phyloP scores from a whole-genome alignment of 2,113 vertebrate genomes.

The Donacobius atricapilla region DNA sequence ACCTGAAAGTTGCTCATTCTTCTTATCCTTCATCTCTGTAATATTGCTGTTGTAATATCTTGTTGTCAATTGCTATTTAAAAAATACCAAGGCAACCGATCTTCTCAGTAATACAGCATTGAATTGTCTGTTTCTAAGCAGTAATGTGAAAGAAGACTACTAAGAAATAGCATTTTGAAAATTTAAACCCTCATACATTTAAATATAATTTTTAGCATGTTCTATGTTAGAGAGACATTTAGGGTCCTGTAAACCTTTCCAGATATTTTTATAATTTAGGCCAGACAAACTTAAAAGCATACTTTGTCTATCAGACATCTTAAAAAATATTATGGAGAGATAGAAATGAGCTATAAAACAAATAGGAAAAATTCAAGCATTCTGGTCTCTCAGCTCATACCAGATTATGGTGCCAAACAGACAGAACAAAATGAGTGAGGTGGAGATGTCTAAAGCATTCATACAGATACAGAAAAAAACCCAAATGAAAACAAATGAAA shows the following conservation, averaged over 20 bases:
- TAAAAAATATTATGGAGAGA: neutral
- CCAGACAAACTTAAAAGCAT: neutral
- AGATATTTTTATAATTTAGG: neutral
- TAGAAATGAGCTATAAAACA: neutral
- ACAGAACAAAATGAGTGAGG: neutral
- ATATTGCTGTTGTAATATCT: neutral
- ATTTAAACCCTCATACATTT: neutral
- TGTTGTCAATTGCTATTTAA: neutral
- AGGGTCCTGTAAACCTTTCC: neutral
- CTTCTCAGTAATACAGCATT: neutral
- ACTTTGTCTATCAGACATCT: neutral
- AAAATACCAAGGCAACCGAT: neutral
- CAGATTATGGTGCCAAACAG: neutral
- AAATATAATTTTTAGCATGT: neutral
- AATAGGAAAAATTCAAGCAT: neutral
- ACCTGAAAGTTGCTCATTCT: neutral
- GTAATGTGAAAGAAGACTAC: neutral
- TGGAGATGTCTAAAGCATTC: neutral
- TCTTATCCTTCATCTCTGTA: neutral
- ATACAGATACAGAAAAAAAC: neutral
- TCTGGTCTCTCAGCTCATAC: neutral
- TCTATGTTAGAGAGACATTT: neutral
- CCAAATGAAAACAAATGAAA: neutral
- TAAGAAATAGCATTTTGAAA: neutral
- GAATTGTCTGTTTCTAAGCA: neutral